These are phyloP conservation scores for Ctenoplectra terminalis DNA, from an alignment of 1,140 invertebrate genomes.

Conservation along the genomic window DNA sequence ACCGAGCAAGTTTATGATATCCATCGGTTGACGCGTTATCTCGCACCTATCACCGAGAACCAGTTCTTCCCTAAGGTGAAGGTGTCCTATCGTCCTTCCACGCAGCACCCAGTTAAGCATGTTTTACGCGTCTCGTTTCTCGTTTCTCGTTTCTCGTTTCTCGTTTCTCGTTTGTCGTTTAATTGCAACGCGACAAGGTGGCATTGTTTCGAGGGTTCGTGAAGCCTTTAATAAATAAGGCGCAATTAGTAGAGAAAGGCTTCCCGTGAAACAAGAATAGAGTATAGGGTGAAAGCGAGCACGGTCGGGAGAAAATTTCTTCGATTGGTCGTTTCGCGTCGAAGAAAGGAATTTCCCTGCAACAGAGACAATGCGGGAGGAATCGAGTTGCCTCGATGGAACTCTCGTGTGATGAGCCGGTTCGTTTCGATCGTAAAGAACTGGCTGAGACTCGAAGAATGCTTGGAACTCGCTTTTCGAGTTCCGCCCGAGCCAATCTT, in stretches of 20 bases:
- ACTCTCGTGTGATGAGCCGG: constrained; percentile 41
- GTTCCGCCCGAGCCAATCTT: constrained; percentile 53
- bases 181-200: background rate
- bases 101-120: no score
- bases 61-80: background rate
- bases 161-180: background rate
- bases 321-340: constrained; percentile 16
- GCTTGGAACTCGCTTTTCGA: constrained; percentile 24
- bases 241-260: background rate
- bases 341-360: constrained; percentile 45
- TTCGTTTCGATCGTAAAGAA: constrained; percentile 25
- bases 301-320: constrained; percentile 22
- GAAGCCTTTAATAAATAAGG: background rate
- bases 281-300: background rate
- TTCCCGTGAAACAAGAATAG: background rate
- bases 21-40: background rate
- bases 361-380: constrained; percentile 46
- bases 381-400: constrained; percentile 58
- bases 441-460: constrained; percentile 11
- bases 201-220: background rate
- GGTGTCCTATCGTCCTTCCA: no score
- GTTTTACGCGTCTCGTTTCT: background rate
- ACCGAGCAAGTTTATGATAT: background rate
- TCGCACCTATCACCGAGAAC: background rate
- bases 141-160: no score